Evolutionary conservation across 2,797 vertebrate genomes (phyloP), one percentile per base, ranked within the genome.

Genomic region (Pteropus rufus): DNA sequence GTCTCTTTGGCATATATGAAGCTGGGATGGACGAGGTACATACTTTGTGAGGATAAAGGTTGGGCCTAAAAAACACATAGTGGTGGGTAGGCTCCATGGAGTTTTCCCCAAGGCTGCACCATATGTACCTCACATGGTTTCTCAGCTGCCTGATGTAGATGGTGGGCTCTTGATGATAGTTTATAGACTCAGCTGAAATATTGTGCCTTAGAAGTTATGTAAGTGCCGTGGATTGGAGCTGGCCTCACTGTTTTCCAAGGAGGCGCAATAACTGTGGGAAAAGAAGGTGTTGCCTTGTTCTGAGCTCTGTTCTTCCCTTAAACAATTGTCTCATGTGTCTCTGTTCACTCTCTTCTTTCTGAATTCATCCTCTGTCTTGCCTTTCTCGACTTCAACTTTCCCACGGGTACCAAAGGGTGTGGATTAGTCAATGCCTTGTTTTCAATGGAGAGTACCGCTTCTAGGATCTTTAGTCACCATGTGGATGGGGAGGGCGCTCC

Each of bases 61-160:
- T 19, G 49, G 14, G 10, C 41, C 65, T 1, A 2, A 29, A 24
- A 31, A n/a, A 1, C 41, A 3, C 1, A 0, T 2, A 11, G 49
- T 0, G 19, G 9, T n/a, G 0, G 3, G 26, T 0, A 2, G n/a
- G 41, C 56, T 39, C 56, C 2, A 31, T 15, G 0, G 65, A 6
- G 21, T 2, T 26, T 4, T 29, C 34, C 23, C 16, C 8, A 1
- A 0, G n/a, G 31, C 41, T 0, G 0, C 0, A 0, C 49, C 9
- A 5, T 4, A 10, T 11, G 5, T 4, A 10, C 58, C 49, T 76
- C 5, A 2, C 0, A 3, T 1, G 11, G 21, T 1, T 23, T 49
- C 39, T 21, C n/a, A 2, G 31, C 24, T 44, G 62, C 29, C 31
- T 5, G 11, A 44, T 16, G 5, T 36, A 34, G 62, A 62, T 1